A percentile compares a stretch with the other conserved stretches of the same genome.
Evolutionary conservation across 2,113 vertebrate species (phyloP).

Genomic region (Hemiscyllium ocellatum): DNA sequence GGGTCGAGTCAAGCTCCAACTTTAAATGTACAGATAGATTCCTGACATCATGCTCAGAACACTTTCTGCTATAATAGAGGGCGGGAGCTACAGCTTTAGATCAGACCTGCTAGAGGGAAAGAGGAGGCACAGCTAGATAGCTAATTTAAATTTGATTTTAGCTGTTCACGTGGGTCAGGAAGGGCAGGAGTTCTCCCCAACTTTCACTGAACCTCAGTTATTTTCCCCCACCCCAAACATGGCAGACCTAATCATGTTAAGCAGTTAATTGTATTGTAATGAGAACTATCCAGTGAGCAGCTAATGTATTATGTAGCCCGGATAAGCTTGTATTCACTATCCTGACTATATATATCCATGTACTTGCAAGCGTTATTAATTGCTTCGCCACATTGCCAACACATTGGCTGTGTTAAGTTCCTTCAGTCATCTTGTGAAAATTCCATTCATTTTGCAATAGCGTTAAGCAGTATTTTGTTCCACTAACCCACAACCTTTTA

Average conservation of each 20-base stretch:
- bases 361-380: not conserved
- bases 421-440: not conserved
- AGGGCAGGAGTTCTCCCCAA: not conserved
- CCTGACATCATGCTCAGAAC: not conserved
- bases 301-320: not conserved
- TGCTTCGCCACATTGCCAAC: not conserved
- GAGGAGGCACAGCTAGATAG: not conserved
- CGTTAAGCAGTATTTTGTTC: not conserved
- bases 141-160: not conserved
- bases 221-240: not conserved
- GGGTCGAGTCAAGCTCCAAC: not conserved
- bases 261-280: not conserved
- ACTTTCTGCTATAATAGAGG: not conserved
- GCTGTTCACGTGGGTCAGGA: not conserved
- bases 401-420: not conserved
- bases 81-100: not conserved
- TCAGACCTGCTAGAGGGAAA: not conserved
- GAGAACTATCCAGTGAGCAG: not conserved
- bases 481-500: not conserved
- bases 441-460: not conserved
- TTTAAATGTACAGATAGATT: not conserved
- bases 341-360: not conserved
- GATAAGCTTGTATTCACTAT: not conserved
- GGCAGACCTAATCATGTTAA: not conserved
- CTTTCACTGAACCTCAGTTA: not conserved